These are phyloP conservation scores for Conomelus anceps DNA, from an alignment of 2,888 invertebrate species.

Conservation along the genomic window DNA sequence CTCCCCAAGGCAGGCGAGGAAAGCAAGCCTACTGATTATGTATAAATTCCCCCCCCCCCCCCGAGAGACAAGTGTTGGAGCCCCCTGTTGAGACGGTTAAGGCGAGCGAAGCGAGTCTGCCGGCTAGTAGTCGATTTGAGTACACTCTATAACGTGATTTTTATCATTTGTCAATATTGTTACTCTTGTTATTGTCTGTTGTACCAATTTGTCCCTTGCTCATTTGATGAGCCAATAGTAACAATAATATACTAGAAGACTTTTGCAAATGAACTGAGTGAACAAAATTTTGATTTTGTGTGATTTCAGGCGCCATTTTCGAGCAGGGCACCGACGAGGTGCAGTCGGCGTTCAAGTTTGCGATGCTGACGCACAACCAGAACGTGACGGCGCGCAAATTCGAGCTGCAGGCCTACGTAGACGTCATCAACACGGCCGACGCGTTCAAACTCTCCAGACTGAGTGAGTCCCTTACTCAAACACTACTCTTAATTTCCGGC, in stretches of 20 bases:
- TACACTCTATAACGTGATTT: too few relatives aligned
- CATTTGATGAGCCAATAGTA: too few relatives aligned
- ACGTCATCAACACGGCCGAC: slow-evolving; percentile 88
- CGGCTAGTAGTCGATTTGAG: too few relatives aligned
- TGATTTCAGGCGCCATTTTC: slow-evolving; percentile 75
- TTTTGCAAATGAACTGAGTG: background rate
- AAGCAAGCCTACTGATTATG: too few relatives aligned
- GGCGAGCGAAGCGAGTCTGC: too few relatives aligned
- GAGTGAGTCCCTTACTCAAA: slow-evolving; percentile 60
- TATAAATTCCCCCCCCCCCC: too few relatives aligned
- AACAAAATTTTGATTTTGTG: background rate
- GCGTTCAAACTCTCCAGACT: slow-evolving; percentile 86
- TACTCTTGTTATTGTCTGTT: too few relatives aligned
- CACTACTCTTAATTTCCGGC: background rate
- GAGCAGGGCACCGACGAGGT: slow-evolving; percentile 88
- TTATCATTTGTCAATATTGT: too few relatives aligned
- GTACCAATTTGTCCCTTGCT: too few relatives aligned
- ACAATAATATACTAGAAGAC: background rate
- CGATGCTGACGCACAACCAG: slow-evolving; percentile 78
- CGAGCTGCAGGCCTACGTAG: slow-evolving; percentile 81
- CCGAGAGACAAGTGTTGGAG: too few relatives aligned
- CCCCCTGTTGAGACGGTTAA: too few relatives aligned
- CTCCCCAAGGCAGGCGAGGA: too few relatives aligned
- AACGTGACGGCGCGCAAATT: slow-evolving; percentile 71
- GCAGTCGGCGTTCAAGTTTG: slow-evolving; percentile 87